Evolutionary conservation across 2,888 invertebrate genomes (phyloP).

Genomic region (Amphimallon solstitiale): DNA sequence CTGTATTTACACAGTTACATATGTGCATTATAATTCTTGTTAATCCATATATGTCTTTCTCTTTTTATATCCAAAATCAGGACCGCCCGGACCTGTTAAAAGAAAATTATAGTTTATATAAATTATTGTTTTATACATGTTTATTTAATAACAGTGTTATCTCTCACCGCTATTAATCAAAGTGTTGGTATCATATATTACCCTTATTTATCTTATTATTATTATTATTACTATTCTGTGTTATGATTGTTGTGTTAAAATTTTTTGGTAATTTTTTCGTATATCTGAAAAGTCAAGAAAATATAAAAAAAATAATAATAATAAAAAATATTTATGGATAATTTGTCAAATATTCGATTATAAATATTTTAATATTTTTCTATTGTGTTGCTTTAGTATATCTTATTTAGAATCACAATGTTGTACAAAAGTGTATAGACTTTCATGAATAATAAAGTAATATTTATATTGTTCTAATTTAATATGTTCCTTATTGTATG

Average conservation of each 20-base stretch:
- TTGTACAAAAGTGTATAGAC: too few species aligned
- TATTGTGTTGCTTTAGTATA: background rate
- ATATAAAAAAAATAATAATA: conserved; percentile 5
- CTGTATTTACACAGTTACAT: too few species aligned
- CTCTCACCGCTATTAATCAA: background rate
- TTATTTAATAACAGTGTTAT: conserved; percentile 11
- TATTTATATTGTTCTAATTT: too few species aligned
- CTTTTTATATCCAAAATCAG: conserved; percentile 30
- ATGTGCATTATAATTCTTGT: background rate
- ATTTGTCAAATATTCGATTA: background rate
- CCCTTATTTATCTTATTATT: too few species aligned
- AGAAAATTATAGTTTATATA: conserved; percentile 17
- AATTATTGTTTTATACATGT: background rate
- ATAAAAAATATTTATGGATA: background rate
- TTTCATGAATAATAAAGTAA: too few species aligned
- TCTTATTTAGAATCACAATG: conserved; percentile 3
- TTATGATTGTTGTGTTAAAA: too few species aligned
- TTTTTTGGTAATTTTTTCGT: background rate
- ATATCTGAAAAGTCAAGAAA: conserved; percentile 21
- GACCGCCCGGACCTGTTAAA: conserved; percentile 24
- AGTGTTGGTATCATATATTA: background rate
- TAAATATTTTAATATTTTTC: background rate
- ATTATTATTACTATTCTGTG: background rate
- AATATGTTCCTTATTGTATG: too few species aligned
- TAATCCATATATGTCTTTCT: conserved; percentile 30